A percentile compares a stretch with the other conserved stretches of the same genome.
Evolutionary conservation across 2,797 vertebrate genomes (phyloP).

Genomic region (Podarcis lilfordi): DNA sequence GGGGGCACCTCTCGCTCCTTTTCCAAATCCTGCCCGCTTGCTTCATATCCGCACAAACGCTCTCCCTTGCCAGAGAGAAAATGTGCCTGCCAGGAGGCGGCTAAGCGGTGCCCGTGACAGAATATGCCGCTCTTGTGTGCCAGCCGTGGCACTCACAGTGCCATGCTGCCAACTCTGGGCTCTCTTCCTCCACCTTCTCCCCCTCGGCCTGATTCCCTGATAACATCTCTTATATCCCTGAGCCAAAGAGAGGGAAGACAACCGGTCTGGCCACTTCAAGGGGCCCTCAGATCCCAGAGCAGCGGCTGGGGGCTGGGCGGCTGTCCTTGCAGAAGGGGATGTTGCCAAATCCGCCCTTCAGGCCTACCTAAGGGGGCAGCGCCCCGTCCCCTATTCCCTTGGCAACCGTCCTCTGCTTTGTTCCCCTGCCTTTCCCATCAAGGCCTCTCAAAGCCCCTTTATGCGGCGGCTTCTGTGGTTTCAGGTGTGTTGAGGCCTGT

Average conservation of each 20-base stretch:
- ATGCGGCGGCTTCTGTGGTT: background rate
- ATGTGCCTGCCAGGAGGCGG: too few relatives aligned
- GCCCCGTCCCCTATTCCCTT: background rate
- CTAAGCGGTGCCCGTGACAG: too few relatives aligned
- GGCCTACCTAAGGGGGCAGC: background rate
- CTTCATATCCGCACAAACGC: too few relatives aligned
- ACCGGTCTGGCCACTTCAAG: conserved; percentile 21
- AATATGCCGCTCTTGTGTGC: too few relatives aligned
- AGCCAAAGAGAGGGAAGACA: background rate
- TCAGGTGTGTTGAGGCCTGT: conserved; percentile 21
- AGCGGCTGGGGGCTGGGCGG: background rate
- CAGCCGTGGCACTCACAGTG: background rate
- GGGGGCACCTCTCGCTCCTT: too few relatives aligned
- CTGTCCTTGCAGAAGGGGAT: background rate
- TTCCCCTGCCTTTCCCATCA: background rate
- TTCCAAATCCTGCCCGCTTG: background rate
- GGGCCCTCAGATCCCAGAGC: background rate
- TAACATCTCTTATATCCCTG: background rate
- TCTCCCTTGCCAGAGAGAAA: background rate
- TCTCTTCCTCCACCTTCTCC: background rate
- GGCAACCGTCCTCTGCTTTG: background rate
- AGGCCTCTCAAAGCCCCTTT: background rate
- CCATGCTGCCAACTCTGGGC: background rate
- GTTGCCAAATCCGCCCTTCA: background rate
- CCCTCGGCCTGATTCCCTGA: background rate